A percentile compares a stretch with the other conserved stretches of the same genome.
These are phyloP conservation scores for Notocelia uddmanniana DNA, from an alignment of 2,888 invertebrate genomes.

Conservation along the genomic window DNA sequence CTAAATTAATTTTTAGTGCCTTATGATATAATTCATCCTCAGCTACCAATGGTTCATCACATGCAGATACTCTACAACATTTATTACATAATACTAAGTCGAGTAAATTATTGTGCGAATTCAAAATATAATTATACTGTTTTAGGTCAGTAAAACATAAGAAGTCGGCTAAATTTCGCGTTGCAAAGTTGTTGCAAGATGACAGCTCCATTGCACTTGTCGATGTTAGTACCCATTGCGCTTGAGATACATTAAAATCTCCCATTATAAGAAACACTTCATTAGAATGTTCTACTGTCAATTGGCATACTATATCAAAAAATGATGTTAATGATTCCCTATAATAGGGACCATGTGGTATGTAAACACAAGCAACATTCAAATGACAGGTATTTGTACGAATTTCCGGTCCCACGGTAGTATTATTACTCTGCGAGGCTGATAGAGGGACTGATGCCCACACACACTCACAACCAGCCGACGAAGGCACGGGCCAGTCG, in stretches of 20 bases:
- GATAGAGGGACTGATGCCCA: conserved; percentile 16
- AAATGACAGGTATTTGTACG: not conserved
- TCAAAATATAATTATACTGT: too few species aligned
- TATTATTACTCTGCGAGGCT: not conserved
- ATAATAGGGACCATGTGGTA: conserved; percentile 2
- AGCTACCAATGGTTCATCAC: too few species aligned
- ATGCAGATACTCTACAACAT: too few species aligned
- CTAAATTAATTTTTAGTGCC: too few species aligned
- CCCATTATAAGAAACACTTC: not conserved
- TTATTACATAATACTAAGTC: too few species aligned
- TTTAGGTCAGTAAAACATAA: too few species aligned
- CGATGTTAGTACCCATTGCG: conserved; percentile 2
- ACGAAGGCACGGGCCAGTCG: conserved; percentile 22
- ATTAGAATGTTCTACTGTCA: not conserved
- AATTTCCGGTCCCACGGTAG: not conserved
- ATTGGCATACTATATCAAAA: not conserved
- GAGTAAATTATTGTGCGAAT: too few species aligned
- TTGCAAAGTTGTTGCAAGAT: too few species aligned
- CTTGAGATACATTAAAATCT: conserved; percentile 15
- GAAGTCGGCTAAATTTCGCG: too few species aligned
- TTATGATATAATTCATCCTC: too few species aligned
- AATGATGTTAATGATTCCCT: not conserved
- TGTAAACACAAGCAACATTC: conserved; percentile 13
- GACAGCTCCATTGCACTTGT: too few species aligned
- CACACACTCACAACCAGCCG: too few species aligned